Base-by-base conservation (phyloP, 2,888 invertebrate genomes). In the Helicoverpa assulta region DNA sequence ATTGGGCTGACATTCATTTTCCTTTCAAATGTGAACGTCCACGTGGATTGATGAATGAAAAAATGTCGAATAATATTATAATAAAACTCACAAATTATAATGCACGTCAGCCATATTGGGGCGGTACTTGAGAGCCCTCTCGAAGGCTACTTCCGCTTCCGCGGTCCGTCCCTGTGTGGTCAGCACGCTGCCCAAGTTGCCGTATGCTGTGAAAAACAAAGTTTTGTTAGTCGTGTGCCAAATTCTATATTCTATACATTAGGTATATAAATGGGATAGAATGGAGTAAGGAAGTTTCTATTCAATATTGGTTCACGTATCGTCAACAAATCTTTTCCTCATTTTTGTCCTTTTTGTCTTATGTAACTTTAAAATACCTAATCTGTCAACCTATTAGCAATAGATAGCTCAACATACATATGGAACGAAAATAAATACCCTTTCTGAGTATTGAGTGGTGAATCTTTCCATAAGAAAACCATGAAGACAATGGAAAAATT, bases 61-160 rank as follows among this genome's bases (percentile, higher is more conserved):
- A 14, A 12, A 14, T 40, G 4, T 18, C 53, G 57, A 61, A 75
- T 54, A 60, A 29, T 21, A 8, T 29, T 55, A 71, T 37, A 6
- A 58, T 68, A 77, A 70, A 68, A 98, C 99, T 98, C 96, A 99
- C 99, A 99, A 96, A 96, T 99, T 99, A 94, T 99, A 99, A 96
- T 99, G 99, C 73, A 99, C 99, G 95, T 99, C 99, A 71, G 99
- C 99, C 99, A 99, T 99, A 95, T 99, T 99, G 86, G 98, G 98
- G 91, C 99, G 97, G 96, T 98, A 97, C 86, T 97, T 97, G 80
- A 99, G 97, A 71, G 99, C 99, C 94, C 97, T 97, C 90, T 98
- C 97, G 94, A 99, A 99, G 64, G 99, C 99, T 89, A 97, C 97
- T 95, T 99, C 99, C 63, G 99, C 99, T 95, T 99, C 99, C 80